Evolutionary conservation across 2,113 vertebrate genomes (phyloP).

Genomic region (Gallinago undulata): DNA sequence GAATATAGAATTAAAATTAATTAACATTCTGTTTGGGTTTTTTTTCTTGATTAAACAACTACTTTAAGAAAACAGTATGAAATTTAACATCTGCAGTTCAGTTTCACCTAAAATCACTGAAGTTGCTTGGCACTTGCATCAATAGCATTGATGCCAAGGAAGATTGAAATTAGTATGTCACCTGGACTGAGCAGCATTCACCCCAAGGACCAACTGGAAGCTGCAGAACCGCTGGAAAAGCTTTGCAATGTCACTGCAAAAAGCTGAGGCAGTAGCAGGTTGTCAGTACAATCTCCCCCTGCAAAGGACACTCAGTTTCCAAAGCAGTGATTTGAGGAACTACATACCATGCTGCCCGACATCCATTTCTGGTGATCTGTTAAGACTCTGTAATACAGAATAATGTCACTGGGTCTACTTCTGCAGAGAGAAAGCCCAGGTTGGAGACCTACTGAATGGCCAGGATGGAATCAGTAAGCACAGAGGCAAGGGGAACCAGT

Average conservation of each 20-base stretch:
- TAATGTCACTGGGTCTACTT: not conserved
- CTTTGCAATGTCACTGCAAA: not conserved
- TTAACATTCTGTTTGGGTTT: not conserved
- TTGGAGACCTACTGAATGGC: not conserved
- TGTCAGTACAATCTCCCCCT: not conserved
- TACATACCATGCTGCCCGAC: not conserved
- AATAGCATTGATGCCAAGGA: too few species aligned
- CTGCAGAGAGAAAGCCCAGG: not conserved
- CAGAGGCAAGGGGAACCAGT: not conserved
- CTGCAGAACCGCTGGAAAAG: not conserved
- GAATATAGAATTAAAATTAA: not conserved
- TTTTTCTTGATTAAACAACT: not conserved
- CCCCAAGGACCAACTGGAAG: not conserved
- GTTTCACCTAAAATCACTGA: not conserved
- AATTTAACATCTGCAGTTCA: not conserved
- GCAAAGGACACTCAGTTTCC: not conserved
- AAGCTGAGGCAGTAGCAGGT: not conserved
- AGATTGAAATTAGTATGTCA: not conserved
- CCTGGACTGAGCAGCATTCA: not conserved
- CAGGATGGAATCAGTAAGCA: not conserved
- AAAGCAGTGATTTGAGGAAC: accelerated
- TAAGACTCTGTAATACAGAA: not conserved
- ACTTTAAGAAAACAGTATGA: not conserved
- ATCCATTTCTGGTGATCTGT: not conserved
- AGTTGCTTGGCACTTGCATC: not conserved